Evolutionary conservation across 2,113 vertebrate species (phyloP).

Genomic region (Promerops cafer): DNA sequence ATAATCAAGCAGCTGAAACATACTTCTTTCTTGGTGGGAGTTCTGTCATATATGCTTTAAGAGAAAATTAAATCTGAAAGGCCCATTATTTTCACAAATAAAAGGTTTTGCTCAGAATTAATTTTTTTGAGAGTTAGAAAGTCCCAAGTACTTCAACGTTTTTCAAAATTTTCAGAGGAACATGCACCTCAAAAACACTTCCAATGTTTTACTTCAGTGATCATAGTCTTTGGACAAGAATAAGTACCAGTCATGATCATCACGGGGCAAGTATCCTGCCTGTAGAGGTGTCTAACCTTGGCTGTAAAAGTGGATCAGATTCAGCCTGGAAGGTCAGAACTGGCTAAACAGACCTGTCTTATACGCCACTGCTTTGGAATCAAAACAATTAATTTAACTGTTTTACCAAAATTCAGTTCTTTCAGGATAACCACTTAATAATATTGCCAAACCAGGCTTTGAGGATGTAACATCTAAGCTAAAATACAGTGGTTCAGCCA

Average conservation of each 20-base stretch:
- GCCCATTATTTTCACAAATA: background rate
- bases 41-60: background rate
- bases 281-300: background rate
- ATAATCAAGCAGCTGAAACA: background rate
- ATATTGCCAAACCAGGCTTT: background rate
- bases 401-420: background rate
- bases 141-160: background rate
- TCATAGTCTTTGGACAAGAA: background rate
- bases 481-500: background rate
- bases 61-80: background rate
- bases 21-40: constrained; percentile 11
- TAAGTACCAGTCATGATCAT: background rate
- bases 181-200: background rate
- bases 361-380: background rate
- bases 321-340: background rate
- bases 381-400: background rate
- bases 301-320: background rate
- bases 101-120: background rate
- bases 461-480: background rate
- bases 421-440: background rate
- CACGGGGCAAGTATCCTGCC: background rate
- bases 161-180: background rate
- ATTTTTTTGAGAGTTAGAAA: background rate
- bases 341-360: background rate
- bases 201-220: background rate